Evolutionary conservation across 1,140 invertebrate genomes (phyloP), one percentile per base, ranked within the genome.

Genomic region (Mactra quadrangularis): DNA sequence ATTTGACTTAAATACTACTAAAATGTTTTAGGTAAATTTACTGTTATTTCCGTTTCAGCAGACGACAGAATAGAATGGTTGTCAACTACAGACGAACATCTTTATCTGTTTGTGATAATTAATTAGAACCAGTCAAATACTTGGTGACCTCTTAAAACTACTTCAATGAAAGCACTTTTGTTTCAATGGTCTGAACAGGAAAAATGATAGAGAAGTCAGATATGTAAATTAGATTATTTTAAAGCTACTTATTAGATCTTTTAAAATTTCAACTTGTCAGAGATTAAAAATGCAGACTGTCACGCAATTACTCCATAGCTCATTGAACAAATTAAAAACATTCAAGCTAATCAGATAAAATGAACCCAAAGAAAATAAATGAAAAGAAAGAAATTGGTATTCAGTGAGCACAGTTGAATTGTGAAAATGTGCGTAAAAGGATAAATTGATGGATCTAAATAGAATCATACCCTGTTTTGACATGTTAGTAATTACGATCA

Each of bases 261-360:
- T 41, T 45, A 15, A 68, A 68, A 29, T 68, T 68, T 50, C 45
- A 38, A 52, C 41, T 68, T 68, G 38, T 3, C 35, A 35, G 35
- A 35, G 19, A 22, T 22, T 17, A 47, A 52, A 68, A 68, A 50
- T 68, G 64, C 4, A 50, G 64, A 27, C 25, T 2, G 2, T 52
- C 25, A 55, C 4, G 52, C 52, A n/a, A 55, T 9, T 17, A 25
- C 38, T 22, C 17, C 4, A 15, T 55, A 4, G 6, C 45, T 38
- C 35, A 66, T 45, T 45, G 41, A 66, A 29, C 62, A 66, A 38
- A 66, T 66, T 66, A 66, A 47, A n/a, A 66, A 66, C 25, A 41
- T 66, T 38, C n/a, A 66, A 66, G 38, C 41, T 66, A 66, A 66
- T 66, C 62, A 66, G 62, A 66, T 66, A 66, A 47, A 66, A 66